Percentiles rank a stretch among this genome's conserved stretches.
Evolutionary conservation across 2,113 vertebrate species (phyloP).

Genomic region (Macquaria ambigua): DNA sequence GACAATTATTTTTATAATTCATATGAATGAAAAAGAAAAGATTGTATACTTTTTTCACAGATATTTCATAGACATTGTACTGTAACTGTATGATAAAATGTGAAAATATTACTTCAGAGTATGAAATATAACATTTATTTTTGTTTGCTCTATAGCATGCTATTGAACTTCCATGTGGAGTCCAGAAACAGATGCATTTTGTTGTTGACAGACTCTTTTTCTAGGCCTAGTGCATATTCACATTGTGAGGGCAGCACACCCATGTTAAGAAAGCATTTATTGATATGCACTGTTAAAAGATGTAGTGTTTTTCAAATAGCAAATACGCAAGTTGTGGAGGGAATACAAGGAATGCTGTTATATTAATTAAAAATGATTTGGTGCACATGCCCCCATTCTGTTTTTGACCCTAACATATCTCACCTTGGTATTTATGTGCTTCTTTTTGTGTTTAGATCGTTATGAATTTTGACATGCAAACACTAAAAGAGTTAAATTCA

Average conservation of each 20-base stretch:
- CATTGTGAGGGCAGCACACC: slow-evolving; percentile 64
- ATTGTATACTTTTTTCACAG: slow-evolving; percentile 85
- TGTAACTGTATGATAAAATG: slow-evolving; percentile 71
- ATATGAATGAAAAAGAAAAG: slow-evolving; percentile 68
- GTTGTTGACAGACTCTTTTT: slow-evolving; percentile 60
- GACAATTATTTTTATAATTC: slow-evolving; percentile 85
- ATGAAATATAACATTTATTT: slow-evolving; percentile 75
- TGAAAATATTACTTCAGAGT: slow-evolving; percentile 74
- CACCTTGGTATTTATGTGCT: slow-evolving; percentile 6
- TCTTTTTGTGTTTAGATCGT: neutral
- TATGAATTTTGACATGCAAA: slow-evolving; percentile 20
- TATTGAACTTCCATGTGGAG: slow-evolving; percentile 57
- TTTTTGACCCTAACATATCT: slow-evolving; percentile 2
- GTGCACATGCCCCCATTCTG: slow-evolving; percentile 46
- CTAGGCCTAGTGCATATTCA: slow-evolving; percentile 54
- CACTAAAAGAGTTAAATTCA: neutral
- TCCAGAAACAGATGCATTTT: slow-evolving; percentile 72
- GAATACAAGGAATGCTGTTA: slow-evolving; percentile 71
- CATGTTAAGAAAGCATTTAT: slow-evolving; percentile 56
- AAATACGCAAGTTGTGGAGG: slow-evolving; percentile 40
- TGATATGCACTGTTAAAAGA: slow-evolving; percentile 62
- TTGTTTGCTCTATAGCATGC: slow-evolving; percentile 83
- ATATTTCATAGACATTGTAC: slow-evolving; percentile 81
- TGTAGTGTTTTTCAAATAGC: slow-evolving; percentile 51
- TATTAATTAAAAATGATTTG: slow-evolving; percentile 73